phyloP scores from a whole-genome alignment of 1,140 invertebrate genomes.

The Leptinotarsa undecemlineata region DNA sequence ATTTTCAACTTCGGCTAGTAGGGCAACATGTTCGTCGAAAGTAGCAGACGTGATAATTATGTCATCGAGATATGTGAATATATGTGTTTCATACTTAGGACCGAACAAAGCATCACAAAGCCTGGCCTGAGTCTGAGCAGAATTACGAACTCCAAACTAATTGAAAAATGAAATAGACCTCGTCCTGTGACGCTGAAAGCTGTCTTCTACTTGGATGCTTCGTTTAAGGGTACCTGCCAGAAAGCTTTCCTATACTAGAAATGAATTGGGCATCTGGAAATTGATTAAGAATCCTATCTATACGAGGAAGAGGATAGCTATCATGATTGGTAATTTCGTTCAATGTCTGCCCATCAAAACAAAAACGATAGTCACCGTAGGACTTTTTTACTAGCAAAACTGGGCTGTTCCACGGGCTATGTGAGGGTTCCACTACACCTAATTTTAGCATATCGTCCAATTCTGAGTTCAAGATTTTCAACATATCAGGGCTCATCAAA shows the following conservation, averaged over 20 bases:
- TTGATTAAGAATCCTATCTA: constrained; percentile 48
- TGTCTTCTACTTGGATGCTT: constrained; percentile 46
- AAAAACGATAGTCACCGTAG: constrained; percentile 42
- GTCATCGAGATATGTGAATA: constrained; percentile 49
- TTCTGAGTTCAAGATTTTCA: constrained; percentile 33
- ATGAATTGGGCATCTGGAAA: constrained; percentile 47
- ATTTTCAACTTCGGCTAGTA: constrained; percentile 38
- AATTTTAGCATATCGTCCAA: constrained; percentile 34
- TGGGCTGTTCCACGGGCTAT: constrained; percentile 31
- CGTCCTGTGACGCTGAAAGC: constrained; percentile 51
- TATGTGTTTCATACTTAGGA: constrained; percentile 13
- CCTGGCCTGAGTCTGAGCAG: constrained; percentile 45
- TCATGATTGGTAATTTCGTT: constrained; percentile 50
- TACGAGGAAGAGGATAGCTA: constrained; percentile 36
- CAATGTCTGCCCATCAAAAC: constrained; percentile 51
- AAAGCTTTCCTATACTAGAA: constrained; percentile 46
- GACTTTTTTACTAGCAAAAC: constrained; percentile 38
- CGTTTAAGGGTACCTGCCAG: constrained; percentile 50
- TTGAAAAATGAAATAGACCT: constrained; percentile 50
- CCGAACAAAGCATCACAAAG: constrained; percentile 47
- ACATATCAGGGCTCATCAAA: constrained; percentile 32
- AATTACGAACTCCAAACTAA: constrained; percentile 49
- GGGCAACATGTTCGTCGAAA: constrained; percentile 40
- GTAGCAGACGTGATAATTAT: constrained; percentile 35
- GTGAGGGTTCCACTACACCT: constrained; percentile 32